A percentile compares a stretch with the other conserved stretches of the same genome.
Conservation (phyloP, 2,113 vertebrate species). For the Chaetops frenatus region DNA sequence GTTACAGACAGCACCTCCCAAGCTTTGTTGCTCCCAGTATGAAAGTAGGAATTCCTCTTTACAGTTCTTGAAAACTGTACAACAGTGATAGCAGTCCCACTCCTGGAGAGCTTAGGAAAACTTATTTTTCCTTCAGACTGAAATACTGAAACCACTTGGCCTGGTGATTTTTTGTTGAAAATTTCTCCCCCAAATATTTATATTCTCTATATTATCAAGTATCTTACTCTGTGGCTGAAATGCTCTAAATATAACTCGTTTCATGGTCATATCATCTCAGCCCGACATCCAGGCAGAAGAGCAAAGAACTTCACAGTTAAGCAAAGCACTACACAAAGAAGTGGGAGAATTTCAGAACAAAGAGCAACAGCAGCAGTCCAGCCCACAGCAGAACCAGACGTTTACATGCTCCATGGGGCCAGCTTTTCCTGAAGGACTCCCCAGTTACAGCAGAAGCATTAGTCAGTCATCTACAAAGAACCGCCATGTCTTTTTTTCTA, state of each 20-base stretch:
- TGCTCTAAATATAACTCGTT: not conserved
- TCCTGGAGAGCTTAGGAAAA: not conserved
- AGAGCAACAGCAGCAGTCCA: not conserved
- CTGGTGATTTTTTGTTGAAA: not conserved
- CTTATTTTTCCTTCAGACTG: not conserved
- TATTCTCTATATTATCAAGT: not conserved
- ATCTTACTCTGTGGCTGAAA: not conserved
- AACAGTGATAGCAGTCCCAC: not conserved
- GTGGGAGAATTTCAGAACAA: not conserved
- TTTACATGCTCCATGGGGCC: not conserved
- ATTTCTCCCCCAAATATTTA: not conserved
- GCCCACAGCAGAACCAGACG: not conserved
- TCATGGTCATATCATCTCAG: not conserved
- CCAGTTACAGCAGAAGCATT: not conserved
- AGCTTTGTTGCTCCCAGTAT: not conserved
- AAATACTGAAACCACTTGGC: not conserved
- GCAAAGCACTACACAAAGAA: not conserved
- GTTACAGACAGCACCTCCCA: not conserved
- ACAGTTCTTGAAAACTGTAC: not conserved
- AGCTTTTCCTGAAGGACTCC: not conserved
- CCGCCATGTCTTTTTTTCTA: not conserved
- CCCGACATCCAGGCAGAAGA: not conserved
- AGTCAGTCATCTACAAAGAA: not conserved
- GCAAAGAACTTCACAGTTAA: not conserved
- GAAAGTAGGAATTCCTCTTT: not conserved